Evolutionary conservation across 2,797 vertebrate genomes (phyloP).

Genomic region (Phoeniculus purpureus): DNA sequence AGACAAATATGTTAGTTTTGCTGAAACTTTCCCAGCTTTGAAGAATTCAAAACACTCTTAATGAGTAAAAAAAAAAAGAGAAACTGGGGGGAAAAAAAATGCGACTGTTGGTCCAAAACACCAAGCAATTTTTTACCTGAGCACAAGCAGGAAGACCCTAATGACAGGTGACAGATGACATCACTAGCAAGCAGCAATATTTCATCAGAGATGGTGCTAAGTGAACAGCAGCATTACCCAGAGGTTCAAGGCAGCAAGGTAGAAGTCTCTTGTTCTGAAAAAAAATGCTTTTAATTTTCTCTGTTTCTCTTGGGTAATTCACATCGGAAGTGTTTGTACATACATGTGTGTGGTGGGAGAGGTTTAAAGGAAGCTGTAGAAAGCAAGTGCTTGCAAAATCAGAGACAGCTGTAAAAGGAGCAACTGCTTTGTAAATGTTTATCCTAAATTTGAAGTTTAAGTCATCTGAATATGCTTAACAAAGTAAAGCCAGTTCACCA

Average conservation of each 20-base stretch:
- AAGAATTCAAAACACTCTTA: neutral
- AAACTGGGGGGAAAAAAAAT: neutral
- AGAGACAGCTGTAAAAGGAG: neutral
- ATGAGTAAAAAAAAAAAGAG: neutral
- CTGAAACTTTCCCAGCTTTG: neutral
- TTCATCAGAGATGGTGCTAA: conserved; percentile 23
- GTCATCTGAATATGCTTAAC: neutral
- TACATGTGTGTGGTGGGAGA: accelerated
- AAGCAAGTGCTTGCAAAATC: neutral
- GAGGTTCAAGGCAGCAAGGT: neutral
- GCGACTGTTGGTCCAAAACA: neutral
- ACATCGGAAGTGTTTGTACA: no score
- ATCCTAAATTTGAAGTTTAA: no score
- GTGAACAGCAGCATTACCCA: neutral
- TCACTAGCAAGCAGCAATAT: neutral
- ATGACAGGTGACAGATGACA: neutral
- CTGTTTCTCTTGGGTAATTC: neutral
- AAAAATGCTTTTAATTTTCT: neutral
- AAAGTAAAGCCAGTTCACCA: neutral
- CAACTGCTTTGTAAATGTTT: neutral
- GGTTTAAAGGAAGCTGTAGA: neutral
- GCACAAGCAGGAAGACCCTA: neutral
- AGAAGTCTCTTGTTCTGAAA: neutral
- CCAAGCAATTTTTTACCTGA: neutral
- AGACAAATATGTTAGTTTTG: neutral